Conservation (phyloP, 2,797 vertebrate species). For the Pseudotriccus pelzelni region DNA sequence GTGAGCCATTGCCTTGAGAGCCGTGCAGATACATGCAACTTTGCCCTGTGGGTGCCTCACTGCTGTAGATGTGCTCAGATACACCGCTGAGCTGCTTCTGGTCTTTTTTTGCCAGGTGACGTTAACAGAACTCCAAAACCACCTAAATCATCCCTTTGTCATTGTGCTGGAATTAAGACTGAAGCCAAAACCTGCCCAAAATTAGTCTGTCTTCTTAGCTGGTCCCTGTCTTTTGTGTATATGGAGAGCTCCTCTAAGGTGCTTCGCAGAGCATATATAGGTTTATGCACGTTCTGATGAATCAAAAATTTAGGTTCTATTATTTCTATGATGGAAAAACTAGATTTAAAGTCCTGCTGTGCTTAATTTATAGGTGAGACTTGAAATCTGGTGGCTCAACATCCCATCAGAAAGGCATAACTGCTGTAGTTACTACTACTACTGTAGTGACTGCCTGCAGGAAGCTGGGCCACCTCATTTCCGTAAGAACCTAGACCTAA, state of each 20-base stretch:
- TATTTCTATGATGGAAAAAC: background rate
- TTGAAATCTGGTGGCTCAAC: background rate
- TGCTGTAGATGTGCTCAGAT: background rate
- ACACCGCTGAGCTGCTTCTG: background rate
- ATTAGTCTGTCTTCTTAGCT: background rate
- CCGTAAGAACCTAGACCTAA: background rate
- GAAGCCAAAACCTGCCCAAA: background rate
- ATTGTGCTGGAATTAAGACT: background rate
- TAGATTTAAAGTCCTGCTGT: background rate
- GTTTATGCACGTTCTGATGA: background rate
- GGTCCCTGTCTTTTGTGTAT: background rate
- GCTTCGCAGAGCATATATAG: background rate
- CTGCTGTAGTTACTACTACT: no score
- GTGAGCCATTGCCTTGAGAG: background rate
- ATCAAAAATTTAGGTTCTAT: background rate
- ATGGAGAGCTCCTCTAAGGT: background rate
- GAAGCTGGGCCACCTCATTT: background rate
- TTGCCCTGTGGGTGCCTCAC: background rate
- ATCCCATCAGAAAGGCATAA: background rate
- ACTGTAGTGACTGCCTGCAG: no score
- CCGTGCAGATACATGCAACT: background rate
- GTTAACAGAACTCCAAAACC: background rate
- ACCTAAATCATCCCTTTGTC: background rate
- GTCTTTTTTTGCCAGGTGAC: background rate
- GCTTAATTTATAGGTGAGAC: background rate